Evolutionary conservation across 2,797 vertebrate species (phyloP).

Genomic region (Nasua narica): DNA sequence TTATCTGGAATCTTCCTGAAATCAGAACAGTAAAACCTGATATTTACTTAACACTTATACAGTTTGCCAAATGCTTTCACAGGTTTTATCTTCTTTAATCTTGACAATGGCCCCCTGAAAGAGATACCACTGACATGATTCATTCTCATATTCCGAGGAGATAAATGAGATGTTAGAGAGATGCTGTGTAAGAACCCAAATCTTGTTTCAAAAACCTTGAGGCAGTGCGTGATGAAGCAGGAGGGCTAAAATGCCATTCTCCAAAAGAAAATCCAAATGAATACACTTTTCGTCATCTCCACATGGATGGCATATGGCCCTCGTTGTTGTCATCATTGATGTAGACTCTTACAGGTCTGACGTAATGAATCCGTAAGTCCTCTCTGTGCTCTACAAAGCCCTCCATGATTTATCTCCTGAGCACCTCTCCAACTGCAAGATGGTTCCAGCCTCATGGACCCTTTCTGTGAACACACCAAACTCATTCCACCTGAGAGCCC

Average conservation of each 20-base stretch:
- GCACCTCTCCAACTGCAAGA: neutral
- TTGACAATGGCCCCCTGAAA: neutral
- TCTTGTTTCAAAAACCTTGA: neutral
- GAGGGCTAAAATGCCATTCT: neutral
- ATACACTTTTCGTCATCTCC: neutral
- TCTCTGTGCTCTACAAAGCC: neutral
- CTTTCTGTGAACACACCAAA: neutral
- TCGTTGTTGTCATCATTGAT: neutral
- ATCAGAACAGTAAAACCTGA: neutral
- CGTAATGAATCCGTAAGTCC: neutral
- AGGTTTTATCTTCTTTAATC: neutral
- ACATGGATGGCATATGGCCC: neutral
- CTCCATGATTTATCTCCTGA: neutral
- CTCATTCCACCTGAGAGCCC: neutral
- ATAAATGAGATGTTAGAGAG: neutral
- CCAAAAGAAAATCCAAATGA: neutral
- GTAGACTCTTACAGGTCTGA: neutral
- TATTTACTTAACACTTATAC: neutral
- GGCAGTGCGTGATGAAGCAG: neutral
- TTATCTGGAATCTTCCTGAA: neutral
- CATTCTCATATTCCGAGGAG: neutral
- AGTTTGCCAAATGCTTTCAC: neutral
- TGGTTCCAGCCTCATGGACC: neutral
- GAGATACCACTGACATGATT: neutral
- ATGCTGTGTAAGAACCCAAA: neutral